Conservation (phyloP, 2,888 invertebrate species). For the Melanchra persicariae region DNA sequence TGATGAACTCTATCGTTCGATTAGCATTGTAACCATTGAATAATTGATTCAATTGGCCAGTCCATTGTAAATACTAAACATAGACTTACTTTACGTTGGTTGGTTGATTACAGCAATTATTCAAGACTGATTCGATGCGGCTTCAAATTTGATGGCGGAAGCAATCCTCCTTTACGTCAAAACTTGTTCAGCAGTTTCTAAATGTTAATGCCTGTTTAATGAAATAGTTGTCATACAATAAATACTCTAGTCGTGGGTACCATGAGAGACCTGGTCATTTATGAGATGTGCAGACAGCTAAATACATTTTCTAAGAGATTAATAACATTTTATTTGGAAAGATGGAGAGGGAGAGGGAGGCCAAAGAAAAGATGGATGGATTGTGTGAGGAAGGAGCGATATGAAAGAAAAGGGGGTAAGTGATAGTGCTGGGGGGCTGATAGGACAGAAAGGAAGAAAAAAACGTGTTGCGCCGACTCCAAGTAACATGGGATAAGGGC, state of each 20-base stretch:
- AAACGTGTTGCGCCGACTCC: no score
- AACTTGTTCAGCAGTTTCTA: slow-evolving; percentile 18
- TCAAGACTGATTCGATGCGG: slow-evolving; percentile 33
- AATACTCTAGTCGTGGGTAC: not conserved
- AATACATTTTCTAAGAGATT: slow-evolving; percentile 10
- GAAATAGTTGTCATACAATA: slow-evolving; percentile 6
- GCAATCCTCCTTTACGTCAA: slow-evolving; percentile 12
- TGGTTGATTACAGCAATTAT: slow-evolving; percentile 29
- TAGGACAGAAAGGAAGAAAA: no score
- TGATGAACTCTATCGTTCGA: slow-evolving; percentile 11
- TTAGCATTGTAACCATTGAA: slow-evolving; percentile 31
- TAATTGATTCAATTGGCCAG: slow-evolving; percentile 31
- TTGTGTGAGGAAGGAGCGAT: no score
- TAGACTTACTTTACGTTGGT: slow-evolving; percentile 26
- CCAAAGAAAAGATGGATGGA: no score
- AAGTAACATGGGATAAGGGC: no score
- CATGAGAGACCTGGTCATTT: not conserved
- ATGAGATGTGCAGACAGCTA: not conserved
- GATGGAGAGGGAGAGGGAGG: no score
- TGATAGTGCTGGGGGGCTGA: no score
- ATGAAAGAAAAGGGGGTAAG: no score
- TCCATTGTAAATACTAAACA: slow-evolving; percentile 25
- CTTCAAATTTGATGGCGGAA: slow-evolving; percentile 38
- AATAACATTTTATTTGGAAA: not conserved
- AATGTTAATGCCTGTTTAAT: not conserved